These are phyloP conservation scores for Drosophila dives DNA, from an alignment of 2,888 invertebrate genomes.

Conservation along the genomic window DNA sequence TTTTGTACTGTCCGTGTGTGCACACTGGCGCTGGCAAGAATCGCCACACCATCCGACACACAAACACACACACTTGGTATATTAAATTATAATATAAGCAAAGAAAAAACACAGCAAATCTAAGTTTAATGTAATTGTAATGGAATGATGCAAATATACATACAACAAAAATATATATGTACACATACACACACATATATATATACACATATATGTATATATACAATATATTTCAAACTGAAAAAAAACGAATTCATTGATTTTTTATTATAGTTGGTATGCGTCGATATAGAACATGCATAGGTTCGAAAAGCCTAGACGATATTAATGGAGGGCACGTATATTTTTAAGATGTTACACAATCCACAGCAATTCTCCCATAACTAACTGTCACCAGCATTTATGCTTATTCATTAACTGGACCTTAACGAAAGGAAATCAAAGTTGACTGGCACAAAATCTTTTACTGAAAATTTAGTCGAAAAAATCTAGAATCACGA, in stretches of 20 bases:
- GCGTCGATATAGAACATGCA: neutral
- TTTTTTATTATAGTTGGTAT: neutral
- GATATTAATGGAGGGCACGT: neutral
- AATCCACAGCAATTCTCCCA: no score
- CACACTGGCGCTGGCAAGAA: conserved; percentile 18
- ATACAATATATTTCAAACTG: conserved; percentile 49
- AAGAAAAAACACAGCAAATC: conserved; percentile 37
- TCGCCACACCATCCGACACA: conserved; percentile 15
- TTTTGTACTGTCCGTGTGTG: conserved; percentile 29
- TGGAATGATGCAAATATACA: conserved; percentile 63
- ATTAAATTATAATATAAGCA: conserved; percentile 72
- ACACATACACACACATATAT: conserved; percentile 15
- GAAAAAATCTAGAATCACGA: no score
- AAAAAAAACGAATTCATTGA: conserved; percentile 11
- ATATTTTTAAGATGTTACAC: no score
- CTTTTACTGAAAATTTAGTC: no score
- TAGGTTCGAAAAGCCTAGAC: neutral
- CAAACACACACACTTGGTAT: conserved; percentile 60
- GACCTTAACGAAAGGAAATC: no score
- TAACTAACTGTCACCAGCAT: no score
- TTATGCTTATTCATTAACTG: no score
- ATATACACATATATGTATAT: conserved; percentile 11
- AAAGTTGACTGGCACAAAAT: no score
- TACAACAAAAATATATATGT: conserved; percentile 39
- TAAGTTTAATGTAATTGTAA: conserved; percentile 55